Percentiles rank a stretch among this genome's conserved stretches.
Conservation (phyloP, 2,888 invertebrate genomes). For the Hirtodrosophila duncani region DNA sequence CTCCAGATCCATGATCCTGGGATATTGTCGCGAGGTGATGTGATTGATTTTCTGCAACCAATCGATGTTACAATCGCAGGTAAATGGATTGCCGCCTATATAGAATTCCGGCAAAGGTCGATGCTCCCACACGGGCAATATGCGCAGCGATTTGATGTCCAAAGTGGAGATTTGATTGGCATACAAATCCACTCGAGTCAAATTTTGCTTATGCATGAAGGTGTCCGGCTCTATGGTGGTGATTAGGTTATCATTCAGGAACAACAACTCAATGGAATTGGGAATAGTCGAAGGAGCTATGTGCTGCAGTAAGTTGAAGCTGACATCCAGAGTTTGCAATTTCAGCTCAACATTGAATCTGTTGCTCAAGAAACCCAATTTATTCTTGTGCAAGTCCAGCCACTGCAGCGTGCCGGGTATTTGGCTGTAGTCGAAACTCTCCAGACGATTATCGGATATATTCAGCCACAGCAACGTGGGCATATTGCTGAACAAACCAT, state of each 20-base stretch:
- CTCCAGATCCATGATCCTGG: constrained; percentile 93
- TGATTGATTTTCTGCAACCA: constrained; percentile 96
- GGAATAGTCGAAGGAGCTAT: constrained; percentile 88
- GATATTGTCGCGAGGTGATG: constrained; percentile 90
- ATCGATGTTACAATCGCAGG: constrained; percentile 96
- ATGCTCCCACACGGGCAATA: constrained; percentile 87
- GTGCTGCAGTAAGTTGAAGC: constrained; percentile 90
- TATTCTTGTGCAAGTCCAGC: constrained; percentile 94
- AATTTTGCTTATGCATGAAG: constrained; percentile 91
- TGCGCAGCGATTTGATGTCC: constrained; percentile 91
- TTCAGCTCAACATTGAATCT: constrained; percentile 84
- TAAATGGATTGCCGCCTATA: constrained; percentile 95
- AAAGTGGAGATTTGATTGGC: constrained; percentile 94
- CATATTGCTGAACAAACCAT: constrained; percentile 90
- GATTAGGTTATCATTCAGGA: constrained; percentile 93
- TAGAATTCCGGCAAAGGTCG: constrained; percentile 92
- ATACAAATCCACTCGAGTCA: constrained; percentile 93
- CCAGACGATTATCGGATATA: constrained; percentile 92
- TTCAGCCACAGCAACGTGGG: constrained; percentile 92
- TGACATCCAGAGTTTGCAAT: constrained; percentile 91
- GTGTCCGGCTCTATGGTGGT: constrained; percentile 91
- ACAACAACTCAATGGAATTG: constrained; percentile 90
- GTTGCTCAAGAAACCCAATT: constrained; percentile 87
- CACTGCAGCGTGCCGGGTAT: constrained; percentile 90
- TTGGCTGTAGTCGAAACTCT: constrained; percentile 92